Percentiles rank a stretch among this genome's conserved stretches.
Conservation (phyloP, 2,113 vertebrate species). For the Phylloscopus trochiloides region DNA sequence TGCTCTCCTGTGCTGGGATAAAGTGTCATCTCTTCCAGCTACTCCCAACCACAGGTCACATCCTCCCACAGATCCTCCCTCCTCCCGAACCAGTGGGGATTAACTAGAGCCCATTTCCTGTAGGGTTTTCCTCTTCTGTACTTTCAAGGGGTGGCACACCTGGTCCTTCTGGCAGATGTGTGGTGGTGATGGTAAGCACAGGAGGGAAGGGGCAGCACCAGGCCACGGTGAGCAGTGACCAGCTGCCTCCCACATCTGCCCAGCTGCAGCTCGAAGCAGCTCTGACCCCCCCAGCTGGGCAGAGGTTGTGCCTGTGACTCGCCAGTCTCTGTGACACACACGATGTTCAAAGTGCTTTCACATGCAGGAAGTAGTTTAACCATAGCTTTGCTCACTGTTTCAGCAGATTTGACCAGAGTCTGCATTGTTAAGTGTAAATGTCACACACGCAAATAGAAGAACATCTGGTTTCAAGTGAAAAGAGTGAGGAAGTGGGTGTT, state of each 20-base stretch:
- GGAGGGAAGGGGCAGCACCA: background rate
- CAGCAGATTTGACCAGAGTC: background rate
- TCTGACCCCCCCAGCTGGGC: background rate
- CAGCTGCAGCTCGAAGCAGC: background rate
- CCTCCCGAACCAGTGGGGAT: background rate
- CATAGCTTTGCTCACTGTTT: slow-evolving; percentile 23
- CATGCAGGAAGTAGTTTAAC: slow-evolving; percentile 30
- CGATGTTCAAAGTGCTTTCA: slow-evolving; percentile 5
- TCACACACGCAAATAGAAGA: background rate
- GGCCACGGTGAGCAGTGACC: background rate
- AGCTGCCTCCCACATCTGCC: slow-evolving; percentile 17
- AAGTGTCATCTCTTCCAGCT: slow-evolving; percentile 2
- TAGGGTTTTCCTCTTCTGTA: background rate
- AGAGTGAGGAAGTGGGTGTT: slow-evolving; percentile 39
- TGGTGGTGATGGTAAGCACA: background rate
- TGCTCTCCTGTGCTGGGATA: background rate
- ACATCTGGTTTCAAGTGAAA: slow-evolving; percentile 51
- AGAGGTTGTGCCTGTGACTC: background rate
- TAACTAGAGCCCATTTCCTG: background rate
- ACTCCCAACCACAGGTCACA: background rate
- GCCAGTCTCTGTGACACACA: background rate
- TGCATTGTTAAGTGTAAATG: slow-evolving; percentile 39
- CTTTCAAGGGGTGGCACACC: background rate
- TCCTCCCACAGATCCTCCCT: background rate
- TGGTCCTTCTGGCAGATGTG: background rate